A percentile compares a stretch with the other conserved stretches of the same genome.
Evolutionary conservation across 2,888 invertebrate genomes (phyloP).

Genomic region (Polydrusus tereticollis): DNA sequence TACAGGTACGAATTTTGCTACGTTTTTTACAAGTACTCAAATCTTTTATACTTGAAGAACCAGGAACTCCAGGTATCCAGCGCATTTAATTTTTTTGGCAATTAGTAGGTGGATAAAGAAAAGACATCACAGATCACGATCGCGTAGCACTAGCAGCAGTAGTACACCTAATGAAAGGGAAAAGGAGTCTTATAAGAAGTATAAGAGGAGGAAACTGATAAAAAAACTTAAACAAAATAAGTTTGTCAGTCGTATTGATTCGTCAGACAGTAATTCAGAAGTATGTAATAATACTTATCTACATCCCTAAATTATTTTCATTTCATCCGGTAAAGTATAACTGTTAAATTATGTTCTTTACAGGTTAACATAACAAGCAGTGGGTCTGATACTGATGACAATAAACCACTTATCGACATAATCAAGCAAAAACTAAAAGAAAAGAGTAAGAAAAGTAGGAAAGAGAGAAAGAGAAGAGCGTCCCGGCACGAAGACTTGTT

Average conservation of each 20-base stretch:
- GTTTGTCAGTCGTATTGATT: slow-evolving; percentile 3
- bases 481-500: slow-evolving; percentile 21
- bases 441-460: slow-evolving; percentile 13
- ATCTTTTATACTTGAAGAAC: background rate
- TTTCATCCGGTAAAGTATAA: background rate
- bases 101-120: slow-evolving; percentile 31
- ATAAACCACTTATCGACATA: slow-evolving; percentile 47
- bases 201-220: slow-evolving; percentile 37
- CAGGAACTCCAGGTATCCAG: background rate
- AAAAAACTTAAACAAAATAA: slow-evolving; percentile 33
- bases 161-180: slow-evolving; percentile 28
- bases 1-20: slow-evolving; percentile 14
- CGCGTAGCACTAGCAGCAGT: slow-evolving; percentile 24
- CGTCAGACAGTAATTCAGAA: slow-evolving; percentile 18
- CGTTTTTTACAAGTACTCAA: background rate
- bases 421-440: slow-evolving; percentile 28
- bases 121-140: slow-evolving; percentile 20
- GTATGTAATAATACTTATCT: slow-evolving; percentile 1
- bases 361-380: slow-evolving; percentile 41
- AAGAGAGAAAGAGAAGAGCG: slow-evolving; percentile 15
- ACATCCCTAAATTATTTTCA: background rate
- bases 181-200: slow-evolving; percentile 36
- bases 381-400: slow-evolving; percentile 41
- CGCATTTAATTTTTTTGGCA: background rate
- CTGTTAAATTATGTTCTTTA: slow-evolving; percentile 2